Evolutionary conservation across 2,888 invertebrate species (phyloP).

Genomic region (Oscheius sp.): DNA sequence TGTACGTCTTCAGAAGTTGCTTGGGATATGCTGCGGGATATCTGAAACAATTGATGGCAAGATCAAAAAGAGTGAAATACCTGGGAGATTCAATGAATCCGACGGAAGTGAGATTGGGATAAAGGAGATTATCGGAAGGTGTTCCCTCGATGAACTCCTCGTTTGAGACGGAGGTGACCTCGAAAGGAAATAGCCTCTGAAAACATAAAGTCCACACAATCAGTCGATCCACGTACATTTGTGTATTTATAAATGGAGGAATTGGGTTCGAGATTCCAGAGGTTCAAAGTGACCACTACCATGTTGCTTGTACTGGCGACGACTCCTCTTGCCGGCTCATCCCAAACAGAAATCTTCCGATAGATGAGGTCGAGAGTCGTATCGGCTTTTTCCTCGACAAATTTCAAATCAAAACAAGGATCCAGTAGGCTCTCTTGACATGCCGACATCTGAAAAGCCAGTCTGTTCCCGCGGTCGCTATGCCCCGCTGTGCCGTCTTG

Average conservation of each 20-base stretch:
- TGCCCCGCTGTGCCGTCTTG: slow-evolving; percentile 2
- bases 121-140: slow-evolving; percentile 29
- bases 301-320: slow-evolving; percentile 39
- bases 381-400: slow-evolving; percentile 54
- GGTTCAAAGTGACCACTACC: slow-evolving; percentile 36
- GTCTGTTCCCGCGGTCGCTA: background rate
- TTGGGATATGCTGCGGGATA: slow-evolving; percentile 60
- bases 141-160: slow-evolving; percentile 43
- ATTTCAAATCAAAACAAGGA: slow-evolving; percentile 51
- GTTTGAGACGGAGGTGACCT: slow-evolving; percentile 33
- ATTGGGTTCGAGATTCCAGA: slow-evolving; percentile 45
- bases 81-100: slow-evolving; percentile 53
- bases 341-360: slow-evolving; percentile 44
- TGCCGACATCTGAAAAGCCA: slow-evolving; percentile 44
- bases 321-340: slow-evolving; percentile 18
- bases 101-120: slow-evolving; percentile 39
- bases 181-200: slow-evolving; percentile 37
- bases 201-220: background rate
- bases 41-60: slow-evolving; percentile 9
- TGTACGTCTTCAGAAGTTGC: slow-evolving; percentile 54
- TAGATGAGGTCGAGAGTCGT: slow-evolving; percentile 37
- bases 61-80: background rate
- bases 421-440: slow-evolving; percentile 46
- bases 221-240: background rate
- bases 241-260: slow-evolving; percentile 41